Percentiles rank a stretch among this genome's conserved stretches.
These are phyloP conservation scores for Chalcosyrphus nemorum DNA, from an alignment of 2,888 invertebrate genomes.

Conservation along the genomic window DNA sequence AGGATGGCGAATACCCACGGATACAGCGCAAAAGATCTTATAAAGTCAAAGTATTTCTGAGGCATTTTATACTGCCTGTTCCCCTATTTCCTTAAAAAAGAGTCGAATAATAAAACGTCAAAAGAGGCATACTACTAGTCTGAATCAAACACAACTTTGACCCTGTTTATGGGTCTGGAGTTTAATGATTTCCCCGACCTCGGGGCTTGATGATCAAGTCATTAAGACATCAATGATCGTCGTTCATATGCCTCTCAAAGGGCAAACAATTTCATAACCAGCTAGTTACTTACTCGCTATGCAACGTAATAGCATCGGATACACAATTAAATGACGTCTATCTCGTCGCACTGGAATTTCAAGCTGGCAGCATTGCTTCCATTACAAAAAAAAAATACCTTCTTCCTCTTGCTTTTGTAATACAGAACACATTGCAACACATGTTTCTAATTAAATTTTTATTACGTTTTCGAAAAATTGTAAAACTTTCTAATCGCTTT, in stretches of 20 bases:
- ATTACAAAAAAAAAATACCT: not conserved
- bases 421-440: not conserved
- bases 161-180: not conserved
- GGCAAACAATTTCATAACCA: not conserved
- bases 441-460: conserved; percentile 10
- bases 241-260: not conserved
- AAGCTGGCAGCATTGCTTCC: not conserved
- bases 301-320: not conserved
- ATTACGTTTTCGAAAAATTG: conserved; percentile 3
- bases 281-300: too few relatives aligned
- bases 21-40: too few relatives aligned
- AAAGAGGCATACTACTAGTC: not conserved
- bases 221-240: not conserved
- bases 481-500: not conserved
- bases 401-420: not conserved
- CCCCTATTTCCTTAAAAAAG: too few relatives aligned
- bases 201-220: not conserved
- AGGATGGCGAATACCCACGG: too few relatives aligned
- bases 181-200: not conserved
- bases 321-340: not conserved
- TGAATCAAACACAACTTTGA: not conserved
- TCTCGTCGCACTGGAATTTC: not conserved
- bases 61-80: too few relatives aligned
- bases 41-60: too few relatives aligned
- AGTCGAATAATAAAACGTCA: too few relatives aligned